Conservation (phyloP, 2,888 invertebrate species). For the Melipona beecheii region DNA sequence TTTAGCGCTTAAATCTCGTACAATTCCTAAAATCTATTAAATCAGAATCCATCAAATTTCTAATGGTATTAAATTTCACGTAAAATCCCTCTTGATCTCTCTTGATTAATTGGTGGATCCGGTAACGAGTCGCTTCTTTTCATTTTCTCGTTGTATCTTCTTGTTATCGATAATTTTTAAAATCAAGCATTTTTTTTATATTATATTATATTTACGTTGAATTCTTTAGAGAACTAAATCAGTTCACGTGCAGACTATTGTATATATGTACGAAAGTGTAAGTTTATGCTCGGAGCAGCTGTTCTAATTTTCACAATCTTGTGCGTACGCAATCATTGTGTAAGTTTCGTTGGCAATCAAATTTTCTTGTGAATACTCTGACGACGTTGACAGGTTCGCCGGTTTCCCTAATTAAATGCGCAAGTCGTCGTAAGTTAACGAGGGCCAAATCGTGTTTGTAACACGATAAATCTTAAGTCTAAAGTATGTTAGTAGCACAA, state of each 20-base stretch:
- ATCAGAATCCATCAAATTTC: too few relatives aligned
- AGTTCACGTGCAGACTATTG: neutral
- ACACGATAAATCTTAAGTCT: neutral
- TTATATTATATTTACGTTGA: too few relatives aligned
- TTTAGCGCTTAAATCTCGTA: too few relatives aligned
- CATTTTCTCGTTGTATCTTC: too few relatives aligned
- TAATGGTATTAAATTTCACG: too few relatives aligned
- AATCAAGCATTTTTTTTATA: too few relatives aligned
- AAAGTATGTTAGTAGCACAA: neutral
- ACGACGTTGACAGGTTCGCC: neutral
- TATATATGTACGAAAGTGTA: neutral
- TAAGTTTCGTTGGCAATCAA: conserved; percentile 53
- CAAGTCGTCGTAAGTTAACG: neutral
- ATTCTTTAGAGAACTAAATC: too few relatives aligned
- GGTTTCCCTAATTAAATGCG: neutral
- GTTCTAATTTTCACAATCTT: conserved; percentile 46
- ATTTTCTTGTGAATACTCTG: conserved; percentile 27
- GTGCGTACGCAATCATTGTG: conserved; percentile 30
- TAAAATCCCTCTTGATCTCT: too few relatives aligned
- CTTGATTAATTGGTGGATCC: too few relatives aligned
- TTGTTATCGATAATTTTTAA: too few relatives aligned
- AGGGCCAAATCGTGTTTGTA: neutral
- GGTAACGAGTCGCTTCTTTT: too few relatives aligned
- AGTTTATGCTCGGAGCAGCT: conserved; percentile 32
- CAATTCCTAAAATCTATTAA: too few relatives aligned